These are phyloP conservation scores for Himalopsyche japonica DNA, from an alignment of 2,888 invertebrate genomes.

Conservation along the genomic window DNA sequence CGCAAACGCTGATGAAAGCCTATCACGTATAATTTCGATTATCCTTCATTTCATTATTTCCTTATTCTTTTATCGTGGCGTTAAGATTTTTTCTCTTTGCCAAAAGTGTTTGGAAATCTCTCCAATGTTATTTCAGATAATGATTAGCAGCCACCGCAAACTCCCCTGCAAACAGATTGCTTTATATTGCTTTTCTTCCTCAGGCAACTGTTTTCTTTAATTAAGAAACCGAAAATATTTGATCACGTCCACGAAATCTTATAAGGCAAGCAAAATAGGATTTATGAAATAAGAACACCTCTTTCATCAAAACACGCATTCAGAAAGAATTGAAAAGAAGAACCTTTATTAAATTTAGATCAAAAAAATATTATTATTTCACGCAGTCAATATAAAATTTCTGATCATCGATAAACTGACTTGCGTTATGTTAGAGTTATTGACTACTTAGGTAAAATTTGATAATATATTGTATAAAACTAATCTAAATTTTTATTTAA, in stretches of 20 bases:
- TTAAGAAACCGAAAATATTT: not conserved
- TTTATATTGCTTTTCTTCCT: not conserved
- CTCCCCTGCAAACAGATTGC: not conserved
- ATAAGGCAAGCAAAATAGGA: not conserved
- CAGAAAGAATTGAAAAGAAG: no score
- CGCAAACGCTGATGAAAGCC: not conserved
- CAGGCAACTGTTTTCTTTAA: not conserved
- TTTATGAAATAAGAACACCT: not conserved
- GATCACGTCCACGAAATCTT: not conserved
- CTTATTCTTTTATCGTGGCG: not conserved
- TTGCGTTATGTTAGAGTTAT: no score
- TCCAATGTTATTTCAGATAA: not conserved
- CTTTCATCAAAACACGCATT: no score
- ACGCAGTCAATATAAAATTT: no score
- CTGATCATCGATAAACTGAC: no score
- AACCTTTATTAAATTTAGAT: no score
- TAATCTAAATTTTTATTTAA: no score
- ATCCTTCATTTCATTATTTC: not conserved
- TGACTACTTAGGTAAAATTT: no score
- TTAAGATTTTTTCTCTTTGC: not conserved
- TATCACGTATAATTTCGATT: not conserved
- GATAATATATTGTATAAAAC: no score
- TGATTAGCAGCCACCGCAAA: not conserved
- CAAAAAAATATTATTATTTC: no score
- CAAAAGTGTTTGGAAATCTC: not conserved